A percentile compares a stretch with the other conserved stretches of the same genome.
These are phyloP conservation scores for Poeciliopsis retropinna DNA, from an alignment of 2,113 vertebrate species.

Conservation along the genomic window DNA sequence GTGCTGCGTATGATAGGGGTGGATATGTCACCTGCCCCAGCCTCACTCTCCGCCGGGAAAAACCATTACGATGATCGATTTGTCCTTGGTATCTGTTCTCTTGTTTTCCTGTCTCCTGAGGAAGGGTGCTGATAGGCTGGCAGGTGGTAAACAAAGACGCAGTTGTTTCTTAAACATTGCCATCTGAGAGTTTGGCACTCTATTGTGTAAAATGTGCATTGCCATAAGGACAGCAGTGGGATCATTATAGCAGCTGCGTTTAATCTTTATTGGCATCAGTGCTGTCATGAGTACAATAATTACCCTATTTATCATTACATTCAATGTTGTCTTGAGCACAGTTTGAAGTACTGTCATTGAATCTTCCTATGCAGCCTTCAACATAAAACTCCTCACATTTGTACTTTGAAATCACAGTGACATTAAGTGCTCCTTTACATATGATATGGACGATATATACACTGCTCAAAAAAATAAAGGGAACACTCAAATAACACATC, in stretches of 20 bases:
- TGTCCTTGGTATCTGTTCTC: constrained; percentile 23
- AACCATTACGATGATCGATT: constrained; percentile 63
- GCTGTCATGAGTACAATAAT: constrained; percentile 32
- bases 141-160: constrained; percentile 49
- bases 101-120: constrained; percentile 44
- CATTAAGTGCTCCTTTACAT: no score
- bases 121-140: constrained; percentile 30
- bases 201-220: constrained; percentile 20
- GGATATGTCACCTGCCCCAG: constrained; percentile 58
- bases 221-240: constrained; percentile 22
- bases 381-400: constrained; percentile 10
- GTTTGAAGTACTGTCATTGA: constrained; percentile 24
- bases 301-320: constrained; percentile 38
- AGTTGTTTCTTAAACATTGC: constrained; percentile 29
- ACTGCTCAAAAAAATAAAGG: no score
- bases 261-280: constrained; percentile 46
- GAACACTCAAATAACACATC: no score
- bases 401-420: constrained; percentile 9
- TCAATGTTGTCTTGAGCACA: constrained; percentile 30
- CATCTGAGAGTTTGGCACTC: constrained; percentile 23
- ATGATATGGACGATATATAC: no score
- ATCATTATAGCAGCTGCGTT: constrained; percentile 40
- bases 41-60: constrained; percentile 41
- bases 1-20: constrained; percentile 45
- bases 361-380: neutral